Evolutionary conservation across 1,140 invertebrate genomes (phyloP), one percentile per base, ranked within the genome.

Genomic region (Conus ventricosus): DNA sequence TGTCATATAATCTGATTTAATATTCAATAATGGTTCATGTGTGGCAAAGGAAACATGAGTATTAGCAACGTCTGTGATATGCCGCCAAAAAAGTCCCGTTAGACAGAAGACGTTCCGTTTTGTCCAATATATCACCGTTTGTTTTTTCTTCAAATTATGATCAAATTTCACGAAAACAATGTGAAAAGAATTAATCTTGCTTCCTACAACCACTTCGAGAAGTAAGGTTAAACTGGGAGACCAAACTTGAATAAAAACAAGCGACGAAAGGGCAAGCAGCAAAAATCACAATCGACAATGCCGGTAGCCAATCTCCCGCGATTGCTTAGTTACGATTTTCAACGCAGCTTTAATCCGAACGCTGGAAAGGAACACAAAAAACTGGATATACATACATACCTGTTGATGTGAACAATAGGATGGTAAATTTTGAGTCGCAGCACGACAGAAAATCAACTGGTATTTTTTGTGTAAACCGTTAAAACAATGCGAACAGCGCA

Each of bases 401-500:
- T 55, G 27, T 20, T 23, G 15, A 51, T 81, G 51, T 23, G 13
- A 20, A 54, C 13, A 4, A 25, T 8, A 13, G 54, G 5, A 54
- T 17, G 51, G 39, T 13, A 81, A 20, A 10, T 17, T 81, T 23
- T 81, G 39, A 13, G 27, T 51, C 27, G 8, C 23, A 81, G 17
- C 51, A 13, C 51, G 13, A 81, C 13, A 54, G 17, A 81, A 81
- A 51, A 17, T 15, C 80, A 78, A 78, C 76, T 39, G 25, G 51
- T 81, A 23, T 81, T 53, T n/a, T 54, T 54, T 23, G 10, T 10
- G 51, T 54, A 81, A 81, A 51, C 80, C 80, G 80, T 51, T 81
- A 39, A 81, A 81, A 84, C n/a, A 84, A 67, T 84, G 55, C 54
- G 82, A 84, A 87, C 67, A 87, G 75, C 75, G 85, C 54, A 57